Evolutionary conservation across 2,888 invertebrate species (phyloP), one percentile per base, ranked within the genome.

Genomic region (Crossocerus cetratus): DNA sequence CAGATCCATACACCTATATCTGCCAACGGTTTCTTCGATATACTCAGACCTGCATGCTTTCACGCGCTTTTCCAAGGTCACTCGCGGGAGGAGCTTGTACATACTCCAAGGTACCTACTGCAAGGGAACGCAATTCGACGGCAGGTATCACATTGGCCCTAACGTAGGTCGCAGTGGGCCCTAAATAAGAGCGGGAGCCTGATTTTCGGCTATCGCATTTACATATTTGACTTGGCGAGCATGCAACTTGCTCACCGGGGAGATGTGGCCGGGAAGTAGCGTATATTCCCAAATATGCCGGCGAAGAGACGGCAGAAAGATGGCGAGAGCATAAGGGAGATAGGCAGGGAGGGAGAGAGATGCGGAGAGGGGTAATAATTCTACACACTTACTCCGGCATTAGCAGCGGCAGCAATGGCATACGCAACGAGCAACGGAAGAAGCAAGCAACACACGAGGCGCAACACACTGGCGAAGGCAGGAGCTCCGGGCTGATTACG

Each of bases 401-500:
- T 80, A 80, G 80, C 69, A 69, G 56, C 60, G 71, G 73, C 67
- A 70, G 77, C 74, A 78, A 77, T 71, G 70, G 78, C 72, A 76
- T 74, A 72, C 74, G 74, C 69, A 76, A 70, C 78, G 77, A 80
- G 75, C 68, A 69, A 77, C 76, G 72, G 73, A 78, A 78, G 82
- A 76, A 77, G 78, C 72, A 61, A 68, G 72, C 72, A 66, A 78
- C 65, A 70, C n/a, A 32, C 32, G 32, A 32, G 32, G 32, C 32
- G 32, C 65, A 59, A 53, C 72, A 60, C 72, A 64, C 60, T 72
- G 78, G 80, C 84, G 77, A 84, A 83, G 81, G 76, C 77, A 32
- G 32, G 32, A 76, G 75, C 73, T 84, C 81, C 81, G 77, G 80
- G 83, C 86, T 87, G 86, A 86, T 87, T 86, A 85, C 81, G 85